Evolutionary conservation across 2,113 vertebrate genomes (phyloP), one percentile per base, ranked within the genome.

Genomic region (Myanophis thanlyinensis): DNA sequence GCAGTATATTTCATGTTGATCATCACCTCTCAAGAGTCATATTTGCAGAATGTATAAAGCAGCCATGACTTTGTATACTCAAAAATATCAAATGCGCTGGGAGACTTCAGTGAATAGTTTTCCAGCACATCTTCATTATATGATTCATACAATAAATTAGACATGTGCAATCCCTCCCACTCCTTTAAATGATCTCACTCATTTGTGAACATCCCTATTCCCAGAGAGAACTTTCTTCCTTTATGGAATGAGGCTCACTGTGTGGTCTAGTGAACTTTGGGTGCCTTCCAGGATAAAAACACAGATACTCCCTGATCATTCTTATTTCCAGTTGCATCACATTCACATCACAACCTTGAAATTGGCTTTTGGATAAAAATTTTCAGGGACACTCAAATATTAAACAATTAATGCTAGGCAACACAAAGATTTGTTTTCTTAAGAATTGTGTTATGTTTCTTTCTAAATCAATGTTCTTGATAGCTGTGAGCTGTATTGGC

Each of bases 211-310:
- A 54, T n/a, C 25, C 59, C 22, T n/a, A 3, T 52, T 22, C 48
- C 5, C 90, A 53, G 47, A 48, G 47, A 84, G 9, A 46, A 25
- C 25, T 92, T 52, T 89, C 49, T 88, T 53, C 49, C 1, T 56
- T 35, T 47, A 22, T 40, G 51, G 54, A 56, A 35, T 23, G 12
- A 85, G 20, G 20, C 87, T 48, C 51, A 9, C 3, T 92, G 91
- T 84, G 91, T 89, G 91, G 91, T 89, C 91, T 35, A 44, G 11
- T 56, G 91, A 92, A 89, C 67, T 56, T 44, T 92, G 91, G 91
- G 87, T 85, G 87, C 67, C 87, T 47, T 89, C 91, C 91, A 92
- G 87, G 2, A 48, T 67, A 49, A 22, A 51, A 48, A 30, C 47
- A n/a, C 5, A 89, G 91, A 89, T 47, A 88, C 52, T 89, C 91